A percentile compares a stretch with the other conserved stretches of the same genome.
Evolutionary conservation across 2,888 invertebrate genomes (phyloP).

Genomic region (Oxystoma pomonae): DNA sequence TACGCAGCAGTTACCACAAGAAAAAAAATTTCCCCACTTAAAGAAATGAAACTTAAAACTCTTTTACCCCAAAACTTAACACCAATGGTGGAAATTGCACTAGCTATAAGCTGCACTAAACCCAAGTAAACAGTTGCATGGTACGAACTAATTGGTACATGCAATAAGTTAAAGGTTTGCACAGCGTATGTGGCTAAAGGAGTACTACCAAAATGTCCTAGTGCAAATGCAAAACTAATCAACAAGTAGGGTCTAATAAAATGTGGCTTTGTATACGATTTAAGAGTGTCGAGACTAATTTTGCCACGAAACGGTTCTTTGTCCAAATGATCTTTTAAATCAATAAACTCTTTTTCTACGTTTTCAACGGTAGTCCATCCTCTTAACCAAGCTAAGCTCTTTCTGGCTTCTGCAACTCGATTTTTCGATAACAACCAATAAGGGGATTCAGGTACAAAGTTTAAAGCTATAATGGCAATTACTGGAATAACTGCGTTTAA

Average conservation of each 20-base stretch:
- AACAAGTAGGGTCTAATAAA: constrained; percentile 67
- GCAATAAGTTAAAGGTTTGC: constrained; percentile 64
- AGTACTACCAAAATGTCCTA: constrained; percentile 72
- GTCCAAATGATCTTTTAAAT: constrained; percentile 13
- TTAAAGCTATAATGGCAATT: constrained; percentile 59
- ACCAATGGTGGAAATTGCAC: constrained; percentile 59
- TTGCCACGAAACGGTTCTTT: neutral
- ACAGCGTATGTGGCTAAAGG: constrained; percentile 72
- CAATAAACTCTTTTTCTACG: constrained; percentile 55
- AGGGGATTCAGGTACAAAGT: constrained; percentile 75
- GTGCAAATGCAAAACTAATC: constrained; percentile 64
- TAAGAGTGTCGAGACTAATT: constrained; percentile 8
- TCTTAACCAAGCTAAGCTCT: constrained; percentile 71
- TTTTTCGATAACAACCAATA: constrained; percentile 70
- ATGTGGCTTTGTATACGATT: constrained; percentile 54
- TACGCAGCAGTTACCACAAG: constrained; percentile 60
- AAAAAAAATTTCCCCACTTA: constrained; percentile 61
- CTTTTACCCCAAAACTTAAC: constrained; percentile 74
- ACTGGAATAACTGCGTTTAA: constrained; percentile 62
- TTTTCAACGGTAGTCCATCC: constrained; percentile 65
- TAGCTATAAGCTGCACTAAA: constrained; percentile 64
- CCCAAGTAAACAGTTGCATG: constrained; percentile 71
- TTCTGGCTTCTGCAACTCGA: constrained; percentile 60
- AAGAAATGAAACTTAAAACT: constrained; percentile 62
- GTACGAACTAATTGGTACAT: constrained; percentile 72